Evolutionary conservation across 1,140 invertebrate species (phyloP).

Genomic region (Microplitis mediator): DNA sequence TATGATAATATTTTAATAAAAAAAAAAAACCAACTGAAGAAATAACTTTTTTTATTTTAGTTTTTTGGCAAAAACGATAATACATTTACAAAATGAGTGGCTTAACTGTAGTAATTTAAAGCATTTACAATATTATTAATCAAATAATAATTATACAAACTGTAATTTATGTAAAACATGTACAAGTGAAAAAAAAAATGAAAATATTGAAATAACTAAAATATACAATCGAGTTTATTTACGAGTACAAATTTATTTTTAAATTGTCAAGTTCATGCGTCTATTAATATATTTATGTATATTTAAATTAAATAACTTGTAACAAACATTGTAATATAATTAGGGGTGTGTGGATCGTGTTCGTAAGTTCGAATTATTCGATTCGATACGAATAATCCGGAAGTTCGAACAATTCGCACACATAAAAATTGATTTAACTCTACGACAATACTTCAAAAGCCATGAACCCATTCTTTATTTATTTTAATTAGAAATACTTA

Average conservation of each 20-base stretch:
- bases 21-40: no score
- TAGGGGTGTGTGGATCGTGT: no score
- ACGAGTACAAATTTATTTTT: not conserved
- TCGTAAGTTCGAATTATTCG: no score
- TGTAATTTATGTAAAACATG: slow-evolving; percentile 10
- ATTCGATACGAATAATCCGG: no score
- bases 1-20: no score
- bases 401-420: no score
- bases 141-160: slow-evolving; percentile 1
- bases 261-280: not conserved
- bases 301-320: no score
- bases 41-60: not conserved
- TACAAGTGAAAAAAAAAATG: slow-evolving; percentile 6
- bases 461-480: not conserved
- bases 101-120: slow-evolving; percentile 9
- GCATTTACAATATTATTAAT: slow-evolving; percentile 5
- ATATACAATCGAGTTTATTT: not conserved
- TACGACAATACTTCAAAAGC: not conserved
- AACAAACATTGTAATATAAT: no score
- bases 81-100: slow-evolving; percentile 10
- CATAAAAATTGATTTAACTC: not conserved
- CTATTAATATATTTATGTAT: no score
- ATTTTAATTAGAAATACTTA: not conserved
- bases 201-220: slow-evolving; percentile 4
- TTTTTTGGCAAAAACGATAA: not conserved